These are phyloP conservation scores for Tangara arthus DNA, from an alignment of 2,797 vertebrate species.

Conservation along the genomic window DNA sequence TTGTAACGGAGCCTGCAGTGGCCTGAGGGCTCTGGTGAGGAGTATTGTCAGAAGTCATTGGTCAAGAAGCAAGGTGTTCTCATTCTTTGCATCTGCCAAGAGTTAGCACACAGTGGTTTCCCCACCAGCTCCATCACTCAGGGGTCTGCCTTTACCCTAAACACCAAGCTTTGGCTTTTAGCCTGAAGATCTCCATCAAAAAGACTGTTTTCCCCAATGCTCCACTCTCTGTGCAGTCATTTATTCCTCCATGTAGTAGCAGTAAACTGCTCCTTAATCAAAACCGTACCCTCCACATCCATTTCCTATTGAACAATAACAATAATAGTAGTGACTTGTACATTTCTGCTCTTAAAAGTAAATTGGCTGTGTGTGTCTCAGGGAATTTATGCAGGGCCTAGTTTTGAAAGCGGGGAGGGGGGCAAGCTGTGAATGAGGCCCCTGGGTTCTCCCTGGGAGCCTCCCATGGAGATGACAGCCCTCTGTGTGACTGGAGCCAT, in stretches of 20 bases:
- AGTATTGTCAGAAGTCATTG: neutral
- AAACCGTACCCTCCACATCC: accelerated
- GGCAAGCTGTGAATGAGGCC: neutral
- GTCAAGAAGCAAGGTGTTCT: neutral
- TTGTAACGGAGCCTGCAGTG: neutral
- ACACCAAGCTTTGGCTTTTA: neutral
- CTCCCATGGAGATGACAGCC: neutral
- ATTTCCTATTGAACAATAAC: neutral
- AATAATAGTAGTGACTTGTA: neutral
- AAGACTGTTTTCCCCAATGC: neutral
- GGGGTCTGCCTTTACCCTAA: neutral
- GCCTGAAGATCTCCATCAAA: neutral
- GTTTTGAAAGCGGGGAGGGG: neutral
- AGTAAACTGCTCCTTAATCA: neutral
- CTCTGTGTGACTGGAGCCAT: neutral
- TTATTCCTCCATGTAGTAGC: neutral
- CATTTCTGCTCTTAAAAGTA: conserved; percentile 3
- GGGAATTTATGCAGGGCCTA: neutral
- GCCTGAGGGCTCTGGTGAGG: neutral
- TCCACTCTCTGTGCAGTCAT: neutral
- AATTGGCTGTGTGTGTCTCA: neutral
- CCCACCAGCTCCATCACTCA: accelerated
- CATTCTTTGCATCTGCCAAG: neutral
- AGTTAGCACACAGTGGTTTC: neutral
- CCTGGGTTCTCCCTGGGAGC: neutral